Conservation (phyloP, 1,140 invertebrate species). For the Hetaerina americana region DNA sequence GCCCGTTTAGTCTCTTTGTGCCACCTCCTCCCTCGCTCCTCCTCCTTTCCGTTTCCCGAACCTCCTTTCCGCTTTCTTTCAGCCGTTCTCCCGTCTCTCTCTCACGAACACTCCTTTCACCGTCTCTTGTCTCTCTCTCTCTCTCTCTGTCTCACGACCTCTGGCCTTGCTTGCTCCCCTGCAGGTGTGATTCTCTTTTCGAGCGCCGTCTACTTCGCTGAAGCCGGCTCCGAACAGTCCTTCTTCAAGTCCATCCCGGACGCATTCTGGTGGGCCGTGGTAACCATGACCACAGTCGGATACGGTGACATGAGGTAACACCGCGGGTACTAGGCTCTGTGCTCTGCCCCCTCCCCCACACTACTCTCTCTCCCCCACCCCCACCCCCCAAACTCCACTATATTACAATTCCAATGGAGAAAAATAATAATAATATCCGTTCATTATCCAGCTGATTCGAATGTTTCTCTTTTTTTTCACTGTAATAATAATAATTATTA, state of each 20-base stretch:
- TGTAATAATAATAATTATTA: too few relatives aligned
- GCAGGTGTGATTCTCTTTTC: constrained; percentile 99
- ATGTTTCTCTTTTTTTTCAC: not conserved
- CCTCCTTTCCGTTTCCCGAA: too few relatives aligned
- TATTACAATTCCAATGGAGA: not conserved
- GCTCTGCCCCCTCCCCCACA: constrained; percentile 29
- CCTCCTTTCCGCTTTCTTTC: too few relatives aligned
- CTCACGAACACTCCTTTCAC: not conserved
- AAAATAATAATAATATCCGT: not conserved
- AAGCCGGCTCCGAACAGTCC: constrained; percentile 92
- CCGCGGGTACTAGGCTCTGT: constrained; percentile 27
- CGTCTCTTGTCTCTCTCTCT: too few relatives aligned
- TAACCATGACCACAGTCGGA: constrained; percentile 97
- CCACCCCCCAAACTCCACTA: not conserved
- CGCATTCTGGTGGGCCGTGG: constrained; percentile 99
- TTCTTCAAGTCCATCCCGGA: constrained; percentile 98
- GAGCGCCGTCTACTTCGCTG: constrained; percentile 97
- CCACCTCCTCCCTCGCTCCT: too few relatives aligned
- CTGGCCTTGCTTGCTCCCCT: constrained; percentile 31
- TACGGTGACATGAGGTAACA: constrained; percentile 95
- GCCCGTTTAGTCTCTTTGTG: too few relatives aligned
- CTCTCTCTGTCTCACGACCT: too few relatives aligned
- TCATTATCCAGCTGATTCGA: not conserved
- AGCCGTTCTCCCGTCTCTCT: too few relatives aligned
- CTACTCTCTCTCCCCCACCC: constrained; percentile 27